Evolutionary conservation across 2,888 invertebrate species (phyloP), one percentile per base, ranked within the genome.

Genomic region (Octonoba sinensis): DNA sequence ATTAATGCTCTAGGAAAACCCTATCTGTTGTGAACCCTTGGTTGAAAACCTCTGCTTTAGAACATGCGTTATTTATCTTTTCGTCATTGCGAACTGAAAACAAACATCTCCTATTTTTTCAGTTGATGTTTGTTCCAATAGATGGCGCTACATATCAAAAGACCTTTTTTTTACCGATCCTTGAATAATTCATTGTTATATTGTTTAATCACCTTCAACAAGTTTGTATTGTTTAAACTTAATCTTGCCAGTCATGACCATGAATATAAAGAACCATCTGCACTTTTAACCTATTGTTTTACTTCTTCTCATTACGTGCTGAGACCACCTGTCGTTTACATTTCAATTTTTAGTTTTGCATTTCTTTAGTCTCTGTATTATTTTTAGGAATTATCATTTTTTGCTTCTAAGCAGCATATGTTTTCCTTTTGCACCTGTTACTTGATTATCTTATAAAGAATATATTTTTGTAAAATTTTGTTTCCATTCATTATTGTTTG

Each of bases 241-340:
- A 69, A 69, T 27, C 60, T 18, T 60, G 24, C 24, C 60, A n/a
- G 49, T 22, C n/a, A 27, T 49, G 11, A 60, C 27, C n/a, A 20
- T 60, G 46, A 18, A 20, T 24, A 60, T 18, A 16, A 22, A 36
- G 27, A 71, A 60, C 62, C 46, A 65, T 71, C 22, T 49, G 44
- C 71, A 71, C 60, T 47, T 71, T 59, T 16, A 44, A 16, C 8
- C 46, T 57, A 56, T 22, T 24, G 16, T 70, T 70, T 70, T 24
- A 54, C 46, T 57, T 59, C 47, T 70, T 70, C 70, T 56, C 70
- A 70, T 11, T 11, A 36, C 70, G 70, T 47, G 56, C 46, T 70
- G 27, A 56, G 46, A 57, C 44, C 70, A 70, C 70, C 70, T 70
- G 70, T n/a, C 54, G 57, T 24, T 46, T 57, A 20, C 36, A 36